These are phyloP conservation scores for Smutsia gigantea DNA, from an alignment of 2,797 vertebrate genomes.

Conservation along the genomic window DNA sequence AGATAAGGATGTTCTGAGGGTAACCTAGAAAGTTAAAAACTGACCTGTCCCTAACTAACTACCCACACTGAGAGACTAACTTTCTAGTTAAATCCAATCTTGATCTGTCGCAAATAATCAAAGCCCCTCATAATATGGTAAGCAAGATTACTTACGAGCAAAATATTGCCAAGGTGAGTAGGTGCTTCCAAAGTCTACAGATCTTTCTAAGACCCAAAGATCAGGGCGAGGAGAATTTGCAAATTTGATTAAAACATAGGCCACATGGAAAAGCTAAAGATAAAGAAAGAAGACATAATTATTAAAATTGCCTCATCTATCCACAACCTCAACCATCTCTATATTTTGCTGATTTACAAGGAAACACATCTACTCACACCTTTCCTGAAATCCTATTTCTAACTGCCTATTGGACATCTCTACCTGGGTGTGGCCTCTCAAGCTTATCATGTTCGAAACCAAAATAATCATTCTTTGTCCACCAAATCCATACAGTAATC, in stretches of 20 bases:
- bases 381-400: not conserved
- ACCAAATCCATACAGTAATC: not conserved
- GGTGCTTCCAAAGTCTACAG: constrained; percentile 92
- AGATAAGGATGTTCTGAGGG: not conserved
- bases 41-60: not conserved
- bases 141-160: constrained; percentile 91
- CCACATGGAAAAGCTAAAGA: constrained; percentile 94
- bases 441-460: not conserved
- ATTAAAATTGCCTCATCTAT: not conserved
- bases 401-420: not conserved
- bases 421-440: not conserved
- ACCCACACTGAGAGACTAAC: not conserved
- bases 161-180: constrained; percentile 97
- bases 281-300: constrained; percentile 72
- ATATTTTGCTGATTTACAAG: not conserved
- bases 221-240: constrained; percentile 97
- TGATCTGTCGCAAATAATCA: not conserved
- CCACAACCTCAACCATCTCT: not conserved
- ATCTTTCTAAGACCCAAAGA: constrained; percentile 96
- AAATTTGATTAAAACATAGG: constrained; percentile 96
- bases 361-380: not conserved
- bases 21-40: not conserved
- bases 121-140: not conserved
- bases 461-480: not conserved
- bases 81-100: constrained; percentile 26